Percentiles rank a stretch among this genome's conserved stretches.
Conservation (phyloP, 2,113 vertebrate genomes). For the Mellivora capensis region DNA sequence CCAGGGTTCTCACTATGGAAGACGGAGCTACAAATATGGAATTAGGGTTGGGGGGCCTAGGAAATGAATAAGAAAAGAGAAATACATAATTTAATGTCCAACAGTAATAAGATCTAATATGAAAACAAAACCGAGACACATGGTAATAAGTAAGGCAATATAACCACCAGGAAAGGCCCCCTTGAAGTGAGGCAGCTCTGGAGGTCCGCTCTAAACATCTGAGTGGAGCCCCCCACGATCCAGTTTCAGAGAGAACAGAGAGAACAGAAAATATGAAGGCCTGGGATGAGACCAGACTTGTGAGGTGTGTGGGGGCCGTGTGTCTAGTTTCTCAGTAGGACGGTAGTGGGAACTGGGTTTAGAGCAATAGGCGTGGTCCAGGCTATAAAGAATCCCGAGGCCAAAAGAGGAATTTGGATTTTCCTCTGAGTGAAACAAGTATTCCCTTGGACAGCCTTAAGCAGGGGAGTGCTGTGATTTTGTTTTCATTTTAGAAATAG, state of each 20-base stretch:
- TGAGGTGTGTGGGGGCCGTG: rapidly evolving
- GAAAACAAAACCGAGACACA: background rate
- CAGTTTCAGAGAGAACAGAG: background rate
- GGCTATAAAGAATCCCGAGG: background rate
- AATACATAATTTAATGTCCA: background rate
- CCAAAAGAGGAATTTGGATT: background rate
- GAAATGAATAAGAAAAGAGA: background rate
- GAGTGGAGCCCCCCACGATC: background rate
- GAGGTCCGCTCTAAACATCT: background rate
- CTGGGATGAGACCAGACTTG: background rate
- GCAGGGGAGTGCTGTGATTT: background rate
- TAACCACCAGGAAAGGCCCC: background rate
- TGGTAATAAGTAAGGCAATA: no score
- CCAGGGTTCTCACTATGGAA: background rate
- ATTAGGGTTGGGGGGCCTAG: background rate
- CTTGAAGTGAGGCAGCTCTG: background rate
- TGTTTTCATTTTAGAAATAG: background rate
- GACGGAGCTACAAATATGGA: background rate
- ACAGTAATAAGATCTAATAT: background rate
- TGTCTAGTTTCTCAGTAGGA: background rate
- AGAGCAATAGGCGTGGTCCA: background rate
- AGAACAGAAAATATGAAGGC: background rate
- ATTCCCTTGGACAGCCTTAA: background rate
- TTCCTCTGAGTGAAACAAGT: background rate
- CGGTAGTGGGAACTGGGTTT: rapidly evolving